Evolutionary conservation across 2,888 invertebrate species (phyloP).

Genomic region (Hemaris fuciformis): DNA sequence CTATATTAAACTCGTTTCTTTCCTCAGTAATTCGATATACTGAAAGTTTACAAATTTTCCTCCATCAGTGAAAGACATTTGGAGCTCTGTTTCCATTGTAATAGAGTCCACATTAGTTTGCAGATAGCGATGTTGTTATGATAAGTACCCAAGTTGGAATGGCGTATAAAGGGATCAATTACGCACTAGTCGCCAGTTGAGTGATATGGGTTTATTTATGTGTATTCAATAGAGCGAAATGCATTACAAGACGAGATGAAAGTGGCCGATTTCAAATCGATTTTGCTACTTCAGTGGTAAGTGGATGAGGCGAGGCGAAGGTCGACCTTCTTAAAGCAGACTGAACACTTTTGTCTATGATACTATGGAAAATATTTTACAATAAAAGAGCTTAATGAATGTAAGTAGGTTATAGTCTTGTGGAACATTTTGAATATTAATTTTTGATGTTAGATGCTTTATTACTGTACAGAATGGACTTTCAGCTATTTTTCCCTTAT

Average conservation of each 20-base stretch:
- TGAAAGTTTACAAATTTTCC: conserved; percentile 12
- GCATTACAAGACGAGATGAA: conserved; percentile 10
- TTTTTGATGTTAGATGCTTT: too few relatives aligned
- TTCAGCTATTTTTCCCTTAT: too few relatives aligned
- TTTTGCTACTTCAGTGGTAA: conserved; percentile 4
- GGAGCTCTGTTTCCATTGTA: background rate
- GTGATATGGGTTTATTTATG: conserved; percentile 23
- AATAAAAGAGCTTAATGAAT: background rate
- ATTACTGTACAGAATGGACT: too few relatives aligned
- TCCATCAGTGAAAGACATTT: background rate
- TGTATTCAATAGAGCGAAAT: conserved; percentile 21
- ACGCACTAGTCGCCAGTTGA: conserved; percentile 20
- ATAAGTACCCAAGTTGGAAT: conserved; percentile 16
- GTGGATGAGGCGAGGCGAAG: background rate
- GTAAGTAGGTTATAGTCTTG: background rate
- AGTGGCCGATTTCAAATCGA: conserved; percentile 6
- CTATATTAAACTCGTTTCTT: conserved; percentile 16
- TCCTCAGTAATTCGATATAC: conserved; percentile 17
- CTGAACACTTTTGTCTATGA: background rate
- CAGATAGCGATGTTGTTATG: conserved; percentile 9
- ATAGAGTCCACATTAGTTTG: background rate
- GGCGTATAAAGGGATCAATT: conserved; percentile 25
- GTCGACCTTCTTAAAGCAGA: background rate
- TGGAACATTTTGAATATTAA: too few relatives aligned
- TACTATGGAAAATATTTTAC: background rate